Conservation (phyloP, 2,113 vertebrate genomes). For the Pelecanoides urinatrix region DNA sequence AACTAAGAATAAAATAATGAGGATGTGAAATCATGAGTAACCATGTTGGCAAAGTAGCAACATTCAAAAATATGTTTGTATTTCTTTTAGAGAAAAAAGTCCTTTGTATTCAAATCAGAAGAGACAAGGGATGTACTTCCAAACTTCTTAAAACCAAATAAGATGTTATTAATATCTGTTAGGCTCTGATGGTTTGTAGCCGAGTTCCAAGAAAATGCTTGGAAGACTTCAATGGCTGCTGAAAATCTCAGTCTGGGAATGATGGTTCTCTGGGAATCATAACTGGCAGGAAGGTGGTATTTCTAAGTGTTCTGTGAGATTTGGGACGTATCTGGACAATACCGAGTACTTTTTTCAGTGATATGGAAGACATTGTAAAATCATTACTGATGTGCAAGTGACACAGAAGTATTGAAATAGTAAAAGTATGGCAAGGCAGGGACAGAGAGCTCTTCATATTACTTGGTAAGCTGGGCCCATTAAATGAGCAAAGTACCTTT, state of each 20-base stretch:
- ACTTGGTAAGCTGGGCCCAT: neutral
- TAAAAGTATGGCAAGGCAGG: neutral
- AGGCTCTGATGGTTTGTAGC: neutral
- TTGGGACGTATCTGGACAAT: neutral
- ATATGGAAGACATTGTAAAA: neutral
- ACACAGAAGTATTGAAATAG: neutral
- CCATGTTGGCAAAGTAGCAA: neutral
- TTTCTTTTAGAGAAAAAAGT: neutral
- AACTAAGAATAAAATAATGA: neutral
- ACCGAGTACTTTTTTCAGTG: neutral
- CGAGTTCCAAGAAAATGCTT: neutral
- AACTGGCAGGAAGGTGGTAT: neutral
- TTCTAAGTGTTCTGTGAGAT: neutral
- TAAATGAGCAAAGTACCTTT: neutral
- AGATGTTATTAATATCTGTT: neutral
- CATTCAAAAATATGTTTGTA: neutral
- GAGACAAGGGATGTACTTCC: neutral
- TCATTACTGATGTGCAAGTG: neutral
- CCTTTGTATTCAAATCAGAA: neutral
- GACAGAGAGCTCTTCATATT: neutral
- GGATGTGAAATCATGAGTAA: neutral
- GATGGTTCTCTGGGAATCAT: neutral
- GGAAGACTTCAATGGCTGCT: neutral
- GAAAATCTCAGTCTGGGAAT: neutral
- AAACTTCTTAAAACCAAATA: neutral